Percentiles rank a stretch among this genome's conserved stretches.
Evolutionary conservation across 2,888 invertebrate genomes (phyloP).

Genomic region (Drosophila peninsularis): DNA sequence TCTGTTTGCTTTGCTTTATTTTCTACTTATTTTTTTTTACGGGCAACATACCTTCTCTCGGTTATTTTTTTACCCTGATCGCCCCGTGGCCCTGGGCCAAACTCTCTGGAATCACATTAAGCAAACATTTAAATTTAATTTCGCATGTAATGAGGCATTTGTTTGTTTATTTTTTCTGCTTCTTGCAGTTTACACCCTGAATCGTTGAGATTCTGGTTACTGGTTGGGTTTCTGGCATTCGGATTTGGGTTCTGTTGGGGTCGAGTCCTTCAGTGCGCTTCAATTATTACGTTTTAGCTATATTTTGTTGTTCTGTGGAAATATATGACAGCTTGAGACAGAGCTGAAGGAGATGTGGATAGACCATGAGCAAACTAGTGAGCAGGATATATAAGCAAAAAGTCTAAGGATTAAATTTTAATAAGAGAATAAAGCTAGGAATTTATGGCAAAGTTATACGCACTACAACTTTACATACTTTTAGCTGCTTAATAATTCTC

Average conservation of each 20-base stretch:
- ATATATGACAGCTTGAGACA: background rate
- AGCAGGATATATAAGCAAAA: background rate
- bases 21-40: slow-evolving; percentile 15
- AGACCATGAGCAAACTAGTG: background rate
- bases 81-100: slow-evolving; percentile 49
- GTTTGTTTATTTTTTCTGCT: slow-evolving; percentile 73
- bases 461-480: background rate
- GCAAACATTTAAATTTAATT: slow-evolving; percentile 84
- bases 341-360: background rate
- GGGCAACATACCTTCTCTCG: slow-evolving; percentile 45
- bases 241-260: slow-evolving; percentile 9
- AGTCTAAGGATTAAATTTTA: background rate
- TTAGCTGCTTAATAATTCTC: background rate
- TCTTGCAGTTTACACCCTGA: slow-evolving; percentile 56
- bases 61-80: slow-evolving; percentile 40
- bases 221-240: slow-evolving; percentile 32
- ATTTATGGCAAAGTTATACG: background rate
- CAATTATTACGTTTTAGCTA: slow-evolving; percentile 22
- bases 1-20: slow-evolving; percentile 57
- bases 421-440: too few species aligned
- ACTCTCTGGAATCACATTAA: slow-evolving; percentile 75
- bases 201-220: slow-evolving; percentile 32
- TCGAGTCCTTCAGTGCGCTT: slow-evolving; percentile 33
- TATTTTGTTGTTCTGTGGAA: background rate
- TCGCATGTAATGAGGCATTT: slow-evolving; percentile 83